Evolutionary conservation across 2,113 vertebrate species (phyloP).

Genomic region (Echinops telfairi): DNA sequence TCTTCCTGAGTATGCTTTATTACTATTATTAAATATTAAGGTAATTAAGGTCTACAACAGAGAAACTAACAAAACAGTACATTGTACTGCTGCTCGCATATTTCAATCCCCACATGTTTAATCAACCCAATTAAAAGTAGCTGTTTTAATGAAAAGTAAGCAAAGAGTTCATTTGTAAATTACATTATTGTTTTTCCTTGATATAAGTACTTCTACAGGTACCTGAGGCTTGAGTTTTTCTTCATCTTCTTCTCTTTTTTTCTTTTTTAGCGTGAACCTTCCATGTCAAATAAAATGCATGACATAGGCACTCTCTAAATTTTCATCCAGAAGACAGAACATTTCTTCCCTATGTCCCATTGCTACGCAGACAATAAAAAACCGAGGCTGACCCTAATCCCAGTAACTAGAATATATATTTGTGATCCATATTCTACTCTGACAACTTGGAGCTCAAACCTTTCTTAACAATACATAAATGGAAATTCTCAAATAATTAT

Average conservation of each 20-base stretch:
- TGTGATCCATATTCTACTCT: background rate
- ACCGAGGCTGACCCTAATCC: background rate
- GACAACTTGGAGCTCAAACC: background rate
- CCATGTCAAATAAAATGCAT: background rate
- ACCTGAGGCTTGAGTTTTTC: background rate
- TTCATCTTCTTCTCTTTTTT: background rate
- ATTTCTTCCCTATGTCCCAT: background rate
- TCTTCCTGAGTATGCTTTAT: constrained; percentile 28
- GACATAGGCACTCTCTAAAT: background rate
- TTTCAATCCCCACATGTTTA: constrained; percentile 35
- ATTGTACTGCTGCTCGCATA: constrained; percentile 48
- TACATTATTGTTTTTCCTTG: constrained; percentile 48
- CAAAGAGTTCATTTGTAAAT: constrained; percentile 10
- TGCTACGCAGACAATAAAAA: background rate
- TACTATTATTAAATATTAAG: constrained; percentile 42
- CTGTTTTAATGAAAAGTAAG: constrained; percentile 33
- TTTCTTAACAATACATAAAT: background rate
- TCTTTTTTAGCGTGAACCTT: constrained; percentile 14
- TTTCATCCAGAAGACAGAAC: background rate
- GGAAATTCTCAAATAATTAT: no score
- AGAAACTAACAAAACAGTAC: constrained; percentile 45
- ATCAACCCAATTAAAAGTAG: constrained; percentile 27
- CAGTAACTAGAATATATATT: background rate
- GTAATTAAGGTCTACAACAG: background rate
- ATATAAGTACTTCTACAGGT: background rate